phyloP scores from a whole-genome alignment of 2,797 vertebrate genomes.

The Australoheros facetus region DNA sequence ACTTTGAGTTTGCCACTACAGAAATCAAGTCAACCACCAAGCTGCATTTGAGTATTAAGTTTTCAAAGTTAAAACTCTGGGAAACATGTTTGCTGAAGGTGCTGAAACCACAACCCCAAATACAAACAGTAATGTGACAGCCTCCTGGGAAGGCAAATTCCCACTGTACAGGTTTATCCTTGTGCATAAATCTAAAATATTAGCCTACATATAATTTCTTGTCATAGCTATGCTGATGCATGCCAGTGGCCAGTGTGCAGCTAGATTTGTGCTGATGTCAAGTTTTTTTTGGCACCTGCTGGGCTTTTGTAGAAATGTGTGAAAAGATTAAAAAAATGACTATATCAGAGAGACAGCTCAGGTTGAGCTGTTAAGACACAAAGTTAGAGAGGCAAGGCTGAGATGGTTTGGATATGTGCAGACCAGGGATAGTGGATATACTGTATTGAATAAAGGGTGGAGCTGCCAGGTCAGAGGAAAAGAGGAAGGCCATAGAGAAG shows the following conservation, averaged over 20 bases:
- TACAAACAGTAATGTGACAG: background rate
- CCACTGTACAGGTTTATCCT: background rate
- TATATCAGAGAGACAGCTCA: fast-evolving
- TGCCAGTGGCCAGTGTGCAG: fast-evolving
- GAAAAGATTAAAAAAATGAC: background rate
- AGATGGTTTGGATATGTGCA: background rate
- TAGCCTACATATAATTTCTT: fast-evolving
- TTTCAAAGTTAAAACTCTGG: background rate
- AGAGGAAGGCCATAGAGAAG: too few species aligned
- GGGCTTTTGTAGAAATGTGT: background rate
- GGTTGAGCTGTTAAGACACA: background rate
- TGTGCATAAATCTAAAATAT: background rate
- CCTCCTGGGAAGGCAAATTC: background rate
- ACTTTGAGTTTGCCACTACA: background rate
- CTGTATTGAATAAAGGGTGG: background rate
- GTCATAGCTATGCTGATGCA: background rate
- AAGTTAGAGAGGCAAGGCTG: background rate
- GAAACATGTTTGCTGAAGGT: background rate
- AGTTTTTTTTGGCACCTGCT: background rate
- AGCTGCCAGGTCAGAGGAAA: background rate
- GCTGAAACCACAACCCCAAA: background rate
- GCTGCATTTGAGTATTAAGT: background rate
- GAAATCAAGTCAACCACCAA: background rate
- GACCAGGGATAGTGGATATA: background rate
- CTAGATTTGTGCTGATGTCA: fast-evolving